A percentile compares a stretch with the other conserved stretches of the same genome.
Evolutionary conservation across 2,888 invertebrate species (phyloP).

Genomic region (Scrobipalpa costella): DNA sequence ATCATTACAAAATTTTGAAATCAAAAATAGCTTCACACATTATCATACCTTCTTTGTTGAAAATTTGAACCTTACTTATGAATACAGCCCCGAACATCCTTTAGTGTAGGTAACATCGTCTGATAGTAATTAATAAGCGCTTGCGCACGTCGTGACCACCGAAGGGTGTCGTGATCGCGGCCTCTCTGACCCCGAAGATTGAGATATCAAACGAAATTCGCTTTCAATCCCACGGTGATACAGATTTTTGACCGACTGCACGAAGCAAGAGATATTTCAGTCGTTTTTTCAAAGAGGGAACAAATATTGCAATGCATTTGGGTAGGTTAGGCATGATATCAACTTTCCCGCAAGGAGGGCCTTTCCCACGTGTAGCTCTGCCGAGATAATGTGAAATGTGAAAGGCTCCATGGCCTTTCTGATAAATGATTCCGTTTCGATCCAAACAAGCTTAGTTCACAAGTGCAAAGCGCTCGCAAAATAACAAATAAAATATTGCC

Average conservation of each 20-base stretch:
- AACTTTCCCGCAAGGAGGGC: no score
- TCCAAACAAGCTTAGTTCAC: no score
- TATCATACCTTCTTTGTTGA: not conserved
- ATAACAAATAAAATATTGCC: no score
- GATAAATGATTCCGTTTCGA: no score
- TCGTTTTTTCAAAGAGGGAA: not conserved
- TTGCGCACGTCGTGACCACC: slow-evolving; percentile 70
- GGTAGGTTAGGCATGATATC: no score
- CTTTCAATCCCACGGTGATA: slow-evolving; percentile 67
- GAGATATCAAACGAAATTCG: slow-evolving; percentile 76
- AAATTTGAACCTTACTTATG: not conserved
- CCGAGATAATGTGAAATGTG: no score
- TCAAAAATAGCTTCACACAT: not conserved
- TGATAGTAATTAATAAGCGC: slow-evolving; percentile 59
- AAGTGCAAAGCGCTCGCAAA: no score
- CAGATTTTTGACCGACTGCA: slow-evolving; percentile 62
- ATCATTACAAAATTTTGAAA: no score
- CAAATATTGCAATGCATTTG: no score
- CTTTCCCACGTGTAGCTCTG: no score
- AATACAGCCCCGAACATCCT: slow-evolving; percentile 49
- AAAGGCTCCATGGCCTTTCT: no score
- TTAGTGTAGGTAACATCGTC: slow-evolving; percentile 61
- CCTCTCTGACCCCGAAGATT: slow-evolving; percentile 75
- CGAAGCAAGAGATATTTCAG: not conserved
- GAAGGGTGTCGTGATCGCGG: slow-evolving; percentile 79